Conservation (phyloP, 2,888 invertebrate species). For the Calameuta pallipes region DNA sequence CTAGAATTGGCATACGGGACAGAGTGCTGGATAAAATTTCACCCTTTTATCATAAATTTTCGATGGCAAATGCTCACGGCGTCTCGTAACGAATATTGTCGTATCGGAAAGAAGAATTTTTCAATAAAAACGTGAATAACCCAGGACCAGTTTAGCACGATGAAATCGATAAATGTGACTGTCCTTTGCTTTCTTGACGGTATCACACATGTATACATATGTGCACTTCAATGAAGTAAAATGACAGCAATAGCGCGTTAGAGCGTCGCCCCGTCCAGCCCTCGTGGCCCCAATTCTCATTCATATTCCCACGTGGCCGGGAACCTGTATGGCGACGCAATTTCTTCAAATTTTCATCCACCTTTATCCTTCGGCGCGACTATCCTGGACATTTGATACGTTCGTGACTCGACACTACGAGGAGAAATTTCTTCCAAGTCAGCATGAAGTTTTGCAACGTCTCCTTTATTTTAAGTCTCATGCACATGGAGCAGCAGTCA, state of each 20-base stretch:
- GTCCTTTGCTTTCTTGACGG: background rate
- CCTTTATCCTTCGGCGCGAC: slow-evolving; percentile 22
- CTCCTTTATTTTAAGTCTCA: background rate
- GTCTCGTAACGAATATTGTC: background rate
- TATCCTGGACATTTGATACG: slow-evolving; percentile 25
- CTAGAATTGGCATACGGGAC: background rate
- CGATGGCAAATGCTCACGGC: background rate
- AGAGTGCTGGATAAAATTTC: background rate
- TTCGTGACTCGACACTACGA: slow-evolving; percentile 22
- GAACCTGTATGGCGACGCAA: background rate
- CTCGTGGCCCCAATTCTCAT: background rate
- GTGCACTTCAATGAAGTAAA: background rate
- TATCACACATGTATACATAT: background rate
- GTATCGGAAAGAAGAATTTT: background rate
- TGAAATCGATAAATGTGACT: background rate
- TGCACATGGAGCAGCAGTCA: background rate
- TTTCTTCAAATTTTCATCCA: slow-evolving; percentile 29
- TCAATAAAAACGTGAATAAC: background rate
- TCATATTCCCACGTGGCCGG: background rate
- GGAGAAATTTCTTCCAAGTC: background rate
- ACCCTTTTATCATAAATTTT: background rate
- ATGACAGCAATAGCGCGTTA: background rate
- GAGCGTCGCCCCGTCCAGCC: background rate
- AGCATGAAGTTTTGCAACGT: background rate
- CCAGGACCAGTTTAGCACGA: background rate